Evolutionary conservation across 2,888 invertebrate genomes (phyloP).

Genomic region (Agrenia bidenticulata): DNA sequence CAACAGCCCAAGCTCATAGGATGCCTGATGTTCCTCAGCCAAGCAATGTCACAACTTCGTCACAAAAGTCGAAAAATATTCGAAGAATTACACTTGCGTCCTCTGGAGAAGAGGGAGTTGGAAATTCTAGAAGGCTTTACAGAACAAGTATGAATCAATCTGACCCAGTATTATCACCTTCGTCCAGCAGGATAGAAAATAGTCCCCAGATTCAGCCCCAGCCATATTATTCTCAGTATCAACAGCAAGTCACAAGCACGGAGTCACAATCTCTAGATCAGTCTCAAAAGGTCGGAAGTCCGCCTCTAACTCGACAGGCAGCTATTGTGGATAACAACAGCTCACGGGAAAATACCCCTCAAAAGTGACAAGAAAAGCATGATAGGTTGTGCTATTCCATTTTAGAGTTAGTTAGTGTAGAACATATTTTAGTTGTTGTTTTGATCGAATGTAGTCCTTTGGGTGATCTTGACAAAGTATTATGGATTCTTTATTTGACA

Average conservation of each 20-base stretch:
- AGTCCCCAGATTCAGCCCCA: slow-evolving; percentile 16
- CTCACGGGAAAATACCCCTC: slow-evolving; percentile 44
- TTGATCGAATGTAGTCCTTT: too few relatives aligned
- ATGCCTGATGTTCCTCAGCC: slow-evolving; percentile 2
- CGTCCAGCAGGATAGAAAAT: slow-evolving; percentile 24
- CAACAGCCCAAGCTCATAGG: slow-evolving; percentile 15
- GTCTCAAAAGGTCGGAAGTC: slow-evolving; percentile 15
- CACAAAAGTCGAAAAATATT: slow-evolving; percentile 28
- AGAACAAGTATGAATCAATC: slow-evolving; percentile 44
- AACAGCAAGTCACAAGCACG: slow-evolving; percentile 1
- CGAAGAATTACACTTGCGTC: slow-evolving; percentile 42
- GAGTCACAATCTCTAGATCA: neutral
- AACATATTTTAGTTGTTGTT: too few relatives aligned
- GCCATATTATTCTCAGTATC: slow-evolving; percentile 17
- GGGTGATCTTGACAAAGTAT: too few relatives aligned
- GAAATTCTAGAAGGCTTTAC: slow-evolving; percentile 23
- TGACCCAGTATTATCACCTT: slow-evolving; percentile 44
- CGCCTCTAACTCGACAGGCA: slow-evolving; percentile 34
- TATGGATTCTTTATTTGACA: too few relatives aligned
- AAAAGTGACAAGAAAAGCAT: slow-evolving; percentile 31
- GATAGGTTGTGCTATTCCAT: neutral
- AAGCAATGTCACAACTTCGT: slow-evolving; percentile 11
- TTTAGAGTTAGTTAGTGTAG: too few relatives aligned
- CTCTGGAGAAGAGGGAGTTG: slow-evolving; percentile 46
- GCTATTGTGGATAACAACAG: slow-evolving; percentile 39